These are phyloP conservation scores for Propsilocerus akamusi DNA, from an alignment of 1,140 invertebrate species.

Conservation along the genomic window DNA sequence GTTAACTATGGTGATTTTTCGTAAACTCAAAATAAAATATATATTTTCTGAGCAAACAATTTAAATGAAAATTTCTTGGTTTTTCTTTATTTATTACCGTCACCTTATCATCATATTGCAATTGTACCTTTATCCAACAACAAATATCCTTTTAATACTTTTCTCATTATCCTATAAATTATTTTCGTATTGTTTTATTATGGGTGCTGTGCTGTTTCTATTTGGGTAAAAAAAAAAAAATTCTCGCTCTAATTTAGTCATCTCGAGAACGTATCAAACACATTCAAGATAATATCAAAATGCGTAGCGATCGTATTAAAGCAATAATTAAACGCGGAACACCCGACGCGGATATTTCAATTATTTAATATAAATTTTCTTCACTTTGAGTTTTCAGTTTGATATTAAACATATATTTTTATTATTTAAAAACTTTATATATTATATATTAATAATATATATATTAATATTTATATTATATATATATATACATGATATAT, in stretches of 20 bases:
- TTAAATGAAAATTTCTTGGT: too few species aligned
- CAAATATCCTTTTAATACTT: slow-evolving; percentile 4
- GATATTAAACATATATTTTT: too few species aligned
- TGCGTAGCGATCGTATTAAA: slow-evolving; percentile 72
- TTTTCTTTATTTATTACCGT: not conserved
- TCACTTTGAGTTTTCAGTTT: too few species aligned
- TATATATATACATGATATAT: too few species aligned
- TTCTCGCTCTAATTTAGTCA: too few species aligned
- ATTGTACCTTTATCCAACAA: not conserved
- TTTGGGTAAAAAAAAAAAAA: slow-evolving; percentile 10
- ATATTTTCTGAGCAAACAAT: not conserved
- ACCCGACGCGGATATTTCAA: slow-evolving; percentile 51
- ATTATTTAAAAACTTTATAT: too few species aligned
- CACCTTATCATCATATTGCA: not conserved
- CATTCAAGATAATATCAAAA: slow-evolving; percentile 72
- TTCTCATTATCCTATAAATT: slow-evolving; percentile 6
- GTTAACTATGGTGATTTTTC: too few species aligned
- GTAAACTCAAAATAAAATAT: not conserved
- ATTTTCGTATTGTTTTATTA: slow-evolving; percentile 2
- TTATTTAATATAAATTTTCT: not conserved
- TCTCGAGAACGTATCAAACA: slow-evolving; percentile 67
- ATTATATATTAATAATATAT: too few species aligned
- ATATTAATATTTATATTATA: too few species aligned
- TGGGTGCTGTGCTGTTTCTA: slow-evolving; percentile 9
- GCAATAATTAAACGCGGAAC: slow-evolving; percentile 64